A percentile compares a stretch with the other conserved stretches of the same genome.
Evolutionary conservation across 2,797 vertebrate species (phyloP).

Genomic region (Mus minutoides): DNA sequence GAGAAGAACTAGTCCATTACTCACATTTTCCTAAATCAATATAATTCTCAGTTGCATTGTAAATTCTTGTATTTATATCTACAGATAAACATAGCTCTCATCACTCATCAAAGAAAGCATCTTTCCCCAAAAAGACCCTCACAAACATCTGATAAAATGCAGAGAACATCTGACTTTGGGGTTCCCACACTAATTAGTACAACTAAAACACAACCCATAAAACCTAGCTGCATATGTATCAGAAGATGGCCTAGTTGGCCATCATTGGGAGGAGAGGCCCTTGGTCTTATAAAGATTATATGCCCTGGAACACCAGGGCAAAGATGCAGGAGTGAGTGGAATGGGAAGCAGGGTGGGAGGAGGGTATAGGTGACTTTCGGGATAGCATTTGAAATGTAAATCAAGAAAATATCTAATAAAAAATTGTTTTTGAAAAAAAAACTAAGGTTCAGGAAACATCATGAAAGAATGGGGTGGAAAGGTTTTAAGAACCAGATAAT

Average conservation of each 20-base stretch:
- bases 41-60: not conserved
- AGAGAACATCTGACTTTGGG: not conserved
- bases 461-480: not conserved
- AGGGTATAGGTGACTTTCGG: too few species aligned
- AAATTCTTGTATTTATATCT: not conserved
- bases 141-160: not conserved
- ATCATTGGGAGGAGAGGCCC: too few species aligned
- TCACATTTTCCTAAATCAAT: not conserved
- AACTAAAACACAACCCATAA: not conserved
- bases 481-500: not conserved
- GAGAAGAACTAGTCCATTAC: not conserved
- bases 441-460: not conserved
- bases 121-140: not conserved
- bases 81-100: not conserved
- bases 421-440: too few species aligned
- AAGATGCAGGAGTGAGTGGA: too few species aligned
- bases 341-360: too few species aligned
- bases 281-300: too few species aligned
- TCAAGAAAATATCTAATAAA: too few species aligned
- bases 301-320: too few species aligned
- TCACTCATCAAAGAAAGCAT: not conserved
- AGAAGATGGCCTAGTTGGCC: too few species aligned
- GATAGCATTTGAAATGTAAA: too few species aligned
- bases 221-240: not conserved
- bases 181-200: not conserved